These are phyloP conservation scores for Meta bourneti DNA, from an alignment of 2,888 invertebrate species.

Conservation along the genomic window DNA sequence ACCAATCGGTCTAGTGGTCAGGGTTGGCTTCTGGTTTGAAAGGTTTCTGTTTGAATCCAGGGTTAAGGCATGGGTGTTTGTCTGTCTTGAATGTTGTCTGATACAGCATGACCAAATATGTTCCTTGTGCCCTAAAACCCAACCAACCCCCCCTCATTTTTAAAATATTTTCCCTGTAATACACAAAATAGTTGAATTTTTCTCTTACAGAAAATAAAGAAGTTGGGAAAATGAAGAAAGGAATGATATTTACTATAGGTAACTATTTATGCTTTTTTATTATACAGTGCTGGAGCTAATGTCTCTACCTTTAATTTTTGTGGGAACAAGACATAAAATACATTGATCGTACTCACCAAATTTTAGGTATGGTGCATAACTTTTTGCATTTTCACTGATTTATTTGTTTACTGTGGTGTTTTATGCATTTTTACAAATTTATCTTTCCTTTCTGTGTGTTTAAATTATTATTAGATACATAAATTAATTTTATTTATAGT, in stretches of 20 bases:
- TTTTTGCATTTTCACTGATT: background rate
- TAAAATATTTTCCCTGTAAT: too few relatives aligned
- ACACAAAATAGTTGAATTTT: background rate
- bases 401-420: background rate
- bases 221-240: conserved; percentile 88
- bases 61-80: too few relatives aligned
- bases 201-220: conserved; percentile 84
- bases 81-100: too few relatives aligned
- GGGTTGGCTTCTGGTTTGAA: too few relatives aligned
- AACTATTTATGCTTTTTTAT: conserved; percentile 38
- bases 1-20: too few relatives aligned
- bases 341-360: background rate
- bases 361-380: background rate
- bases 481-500: too few relatives aligned
- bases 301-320: background rate
- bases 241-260: conserved; percentile 96
- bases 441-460: background rate
- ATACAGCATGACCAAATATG: too few relatives aligned
- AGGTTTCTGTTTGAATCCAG: too few relatives aligned
- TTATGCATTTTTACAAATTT: background rate
- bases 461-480: too few relatives aligned
- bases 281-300: background rate
- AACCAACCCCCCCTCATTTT: too few relatives aligned
- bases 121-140: too few relatives aligned
- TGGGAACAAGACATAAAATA: background rate